Conservation (phyloP, 2,797 vertebrate genomes). For the Taeniopygia guttata region DNA sequence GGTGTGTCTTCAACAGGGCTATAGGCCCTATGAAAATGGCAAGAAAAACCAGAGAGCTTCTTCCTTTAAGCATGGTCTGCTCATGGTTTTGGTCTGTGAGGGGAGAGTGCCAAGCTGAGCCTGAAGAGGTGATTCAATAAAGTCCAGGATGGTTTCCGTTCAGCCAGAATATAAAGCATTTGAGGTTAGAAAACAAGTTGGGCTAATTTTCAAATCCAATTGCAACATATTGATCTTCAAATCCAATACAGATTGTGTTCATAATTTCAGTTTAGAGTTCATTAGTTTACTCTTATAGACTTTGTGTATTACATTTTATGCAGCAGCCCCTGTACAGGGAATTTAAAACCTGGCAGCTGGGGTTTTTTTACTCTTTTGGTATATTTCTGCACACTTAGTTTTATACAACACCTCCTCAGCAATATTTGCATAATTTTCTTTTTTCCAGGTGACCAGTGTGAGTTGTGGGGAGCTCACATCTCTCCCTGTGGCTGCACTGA, state of each 20-base stretch:
- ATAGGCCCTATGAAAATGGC: background rate
- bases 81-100: background rate
- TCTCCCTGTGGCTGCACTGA: background rate
- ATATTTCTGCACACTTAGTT: background rate
- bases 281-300: background rate
- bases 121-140: background rate
- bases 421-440: background rate
- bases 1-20: background rate
- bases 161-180: background rate
- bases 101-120: background rate
- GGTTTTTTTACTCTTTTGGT: background rate
- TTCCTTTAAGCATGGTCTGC: background rate
- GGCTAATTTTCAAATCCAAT: background rate
- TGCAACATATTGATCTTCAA: background rate
- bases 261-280: conserved; percentile 13
- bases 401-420: background rate
- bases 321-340: background rate
- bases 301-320: background rate
- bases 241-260: background rate
- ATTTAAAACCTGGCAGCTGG: background rate
- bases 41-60: background rate
- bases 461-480: background rate
- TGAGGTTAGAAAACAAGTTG: background rate
- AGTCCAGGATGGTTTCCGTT: background rate
- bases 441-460: background rate